These are phyloP conservation scores for Ramazzottius varieornatus DNA, from an alignment of 2,888 invertebrate genomes.

Conservation along the genomic window DNA sequence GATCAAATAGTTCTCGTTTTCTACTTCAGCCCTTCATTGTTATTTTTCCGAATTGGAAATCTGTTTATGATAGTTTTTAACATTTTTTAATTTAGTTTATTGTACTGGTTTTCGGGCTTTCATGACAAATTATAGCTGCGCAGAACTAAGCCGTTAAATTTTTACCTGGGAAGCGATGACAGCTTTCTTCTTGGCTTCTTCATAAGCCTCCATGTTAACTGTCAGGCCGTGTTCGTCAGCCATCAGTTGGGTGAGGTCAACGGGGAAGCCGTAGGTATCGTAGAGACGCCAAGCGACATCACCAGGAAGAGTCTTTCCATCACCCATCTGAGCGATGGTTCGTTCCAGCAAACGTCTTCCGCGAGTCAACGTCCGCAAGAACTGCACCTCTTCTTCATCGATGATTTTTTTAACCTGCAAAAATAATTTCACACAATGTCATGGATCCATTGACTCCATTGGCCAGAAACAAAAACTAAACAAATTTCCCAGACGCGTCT, in stretches of 20 bases:
- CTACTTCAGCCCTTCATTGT: no score
- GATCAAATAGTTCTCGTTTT: no score
- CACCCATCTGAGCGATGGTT: conserved; percentile 54
- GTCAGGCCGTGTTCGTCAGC: conserved; percentile 69
- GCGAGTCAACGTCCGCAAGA: conserved; percentile 70
- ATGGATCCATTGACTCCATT: no score
- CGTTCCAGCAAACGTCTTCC: conserved; percentile 69
- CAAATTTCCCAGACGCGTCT: no score
- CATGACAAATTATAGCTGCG: no score
- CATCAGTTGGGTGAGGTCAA: conserved; percentile 90
- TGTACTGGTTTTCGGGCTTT: no score
- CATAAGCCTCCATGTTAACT: conserved; percentile 70
- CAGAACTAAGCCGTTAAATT: no score
- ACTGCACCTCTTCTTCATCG: conserved; percentile 90
- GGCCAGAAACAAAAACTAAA: no score
- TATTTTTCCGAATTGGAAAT: no score
- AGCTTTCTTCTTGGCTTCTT: conserved; percentile 65
- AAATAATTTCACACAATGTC: background rate
- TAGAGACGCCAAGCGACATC: conserved; percentile 94
- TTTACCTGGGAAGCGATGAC: conserved; percentile 10
- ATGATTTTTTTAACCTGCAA: conserved; percentile 48
- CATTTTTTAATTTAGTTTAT: no score
- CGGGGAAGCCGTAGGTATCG: conserved; percentile 95
- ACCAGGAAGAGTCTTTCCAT: conserved; percentile 48
- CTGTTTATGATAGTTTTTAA: no score